Evolutionary conservation across 2,113 vertebrate genomes (phyloP), one percentile per base, ranked within the genome.

Genomic region (Corvus hawaiiensis): DNA sequence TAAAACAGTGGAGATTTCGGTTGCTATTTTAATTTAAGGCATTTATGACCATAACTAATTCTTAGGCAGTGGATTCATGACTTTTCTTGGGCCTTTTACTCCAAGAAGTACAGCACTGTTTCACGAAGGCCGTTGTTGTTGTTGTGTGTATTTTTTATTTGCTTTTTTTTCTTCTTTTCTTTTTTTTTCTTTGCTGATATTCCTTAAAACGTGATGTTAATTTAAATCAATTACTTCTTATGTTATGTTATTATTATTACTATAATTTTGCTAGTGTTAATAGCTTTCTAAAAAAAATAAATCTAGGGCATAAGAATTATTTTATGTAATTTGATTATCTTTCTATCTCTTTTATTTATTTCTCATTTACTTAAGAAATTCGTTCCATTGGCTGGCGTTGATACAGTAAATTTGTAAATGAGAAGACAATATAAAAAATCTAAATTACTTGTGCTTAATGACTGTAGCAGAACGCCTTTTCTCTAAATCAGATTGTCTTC

Each of bases 401-500:
- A 98, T 98, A 98, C 98, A 98, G 98, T 98, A 98, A 98, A 98
- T 98, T 98, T 98, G 98, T 98, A 98, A 98, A 98, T 98, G 98
- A 98, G 98, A 97, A 98, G 97, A 98, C 98, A 97, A 98, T 98
- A 98, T 98, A 97, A 98, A 98, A 98, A 98, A 98, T 98, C 98
- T 97, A 98, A 98, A 98, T 98, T 98, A 98, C 98, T 99, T 98
- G 98, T 98, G 98, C 98, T 98, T 98, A 99, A 99, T 99, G 99
- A 99, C 98, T 98, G 98, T 98, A 96, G 98, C 98, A 98, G 98
- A 98, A 98, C 97, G 98, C 97, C 98, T 99, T 98, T 98, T 98
- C 98, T 98, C 98, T 97, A 98, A 99, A 99, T 98, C 98, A 99
- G 99, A 99, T 99, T 99, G 98, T 98, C 98, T 98, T 98, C 97